Conservation (phyloP, 1,140 invertebrate genomes). For the Procambarus clarkii region DNA sequence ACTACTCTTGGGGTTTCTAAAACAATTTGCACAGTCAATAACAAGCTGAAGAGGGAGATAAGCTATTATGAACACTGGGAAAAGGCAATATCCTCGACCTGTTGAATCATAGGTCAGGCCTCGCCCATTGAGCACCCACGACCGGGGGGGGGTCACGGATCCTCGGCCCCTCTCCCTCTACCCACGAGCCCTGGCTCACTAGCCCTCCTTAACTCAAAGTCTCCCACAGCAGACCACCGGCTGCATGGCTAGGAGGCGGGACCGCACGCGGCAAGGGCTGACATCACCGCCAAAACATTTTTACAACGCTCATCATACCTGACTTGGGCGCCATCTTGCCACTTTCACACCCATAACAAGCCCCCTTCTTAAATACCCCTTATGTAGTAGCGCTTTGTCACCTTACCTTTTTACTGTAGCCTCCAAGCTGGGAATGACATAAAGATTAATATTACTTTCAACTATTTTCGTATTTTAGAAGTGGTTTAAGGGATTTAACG, state of each 20-base stretch:
- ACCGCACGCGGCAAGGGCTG: background rate
- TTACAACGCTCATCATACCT: background rate
- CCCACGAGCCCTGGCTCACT: background rate
- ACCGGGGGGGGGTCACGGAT: background rate
- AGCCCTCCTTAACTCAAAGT: background rate
- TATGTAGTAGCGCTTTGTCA: background rate
- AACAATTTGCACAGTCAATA: too few species aligned
- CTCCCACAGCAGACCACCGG: too few species aligned
- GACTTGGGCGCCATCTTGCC: background rate
- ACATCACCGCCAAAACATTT: background rate
- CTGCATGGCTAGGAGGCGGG: too few species aligned
- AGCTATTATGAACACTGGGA: too few species aligned
- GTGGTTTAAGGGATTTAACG: too few species aligned
- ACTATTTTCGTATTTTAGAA: too few species aligned
- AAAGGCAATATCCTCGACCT: too few species aligned
- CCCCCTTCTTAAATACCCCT: background rate
- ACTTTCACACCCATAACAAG: constrained; percentile 7
- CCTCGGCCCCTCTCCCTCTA: background rate
- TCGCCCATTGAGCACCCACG: background rate
- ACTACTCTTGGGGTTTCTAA: too few species aligned
- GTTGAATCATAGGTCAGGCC: background rate
- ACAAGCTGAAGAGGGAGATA: too few species aligned
- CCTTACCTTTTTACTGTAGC: too few species aligned
- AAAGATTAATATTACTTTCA: too few species aligned
- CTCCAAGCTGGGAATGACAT: too few species aligned